Base-by-base conservation (phyloP, 2,888 invertebrate genomes). In the Eupithecia inturbata region DNA sequence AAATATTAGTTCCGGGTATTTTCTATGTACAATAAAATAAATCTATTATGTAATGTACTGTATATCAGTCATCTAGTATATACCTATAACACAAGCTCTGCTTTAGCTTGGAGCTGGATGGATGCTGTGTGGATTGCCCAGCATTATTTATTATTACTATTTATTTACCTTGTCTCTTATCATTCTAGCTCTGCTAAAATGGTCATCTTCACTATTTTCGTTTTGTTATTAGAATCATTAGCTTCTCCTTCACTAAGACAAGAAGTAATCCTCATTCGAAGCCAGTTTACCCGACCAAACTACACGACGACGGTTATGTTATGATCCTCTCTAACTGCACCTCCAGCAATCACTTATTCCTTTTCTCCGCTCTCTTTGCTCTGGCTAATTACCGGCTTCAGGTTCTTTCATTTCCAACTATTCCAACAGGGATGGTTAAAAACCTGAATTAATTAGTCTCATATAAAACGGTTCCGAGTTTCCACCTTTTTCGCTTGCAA, bases 401-500 rank as follows among this genome's bases (percentile, higher is more conserved):
- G 39, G 60, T 31, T 31, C 22, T 68, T 62, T 64, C 12, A 62
- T 67, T 64, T 67, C 36, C 70, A 68, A 75, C 72, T 72, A 72
- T 72, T 60, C 70, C 67, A 28, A 33, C 33, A 71, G 33, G 60
- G 70, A 26, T 68, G 28, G 36, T 60, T 49, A 33, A 70, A 73
- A 71, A 74, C 6, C 67, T 64, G 68, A 70, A 72, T 75, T 75
- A 73, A 72, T 70, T 73, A 75, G 70, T 72, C 31, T 72, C 36
- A 72, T 64, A 70, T 67, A 10, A 64, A 67, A 75, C 67, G 39
- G 62, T 45, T 66, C 45, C 57, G 28, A 49, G 33, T 71, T 67
- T 68, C 33, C 66, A 64, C 33, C 60, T n/a, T n/a, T n/a, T n/a
- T n/a, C 60, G 28, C 36, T 68, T 68, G 63, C 72, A 70, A 72